Evolutionary conservation across 2,888 invertebrate genomes (phyloP), one percentile per base, ranked within the genome.

Genomic region (Cybosia mesomella): DNA sequence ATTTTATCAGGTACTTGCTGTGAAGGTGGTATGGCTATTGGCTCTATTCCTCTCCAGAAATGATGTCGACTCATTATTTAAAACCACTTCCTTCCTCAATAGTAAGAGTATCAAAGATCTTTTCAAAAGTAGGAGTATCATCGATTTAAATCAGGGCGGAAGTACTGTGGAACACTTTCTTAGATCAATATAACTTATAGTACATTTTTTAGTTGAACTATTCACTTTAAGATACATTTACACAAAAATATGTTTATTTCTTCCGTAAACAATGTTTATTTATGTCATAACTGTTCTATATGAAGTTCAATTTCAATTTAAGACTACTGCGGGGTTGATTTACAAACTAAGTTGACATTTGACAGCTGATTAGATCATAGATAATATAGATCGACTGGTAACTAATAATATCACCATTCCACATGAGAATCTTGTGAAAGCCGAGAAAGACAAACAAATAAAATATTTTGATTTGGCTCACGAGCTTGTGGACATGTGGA

Each of bases 21-120:
- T 28, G 89, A 84, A 57, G 89, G 78, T 58, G 86, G 80, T 75
- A 93, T 84, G 66, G 84, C 88, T 77, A 94, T 83, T 69, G 89
- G 88, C 73, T 88, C 89, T 75, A 94, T 83, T 82, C 95, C 95
- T 86, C 84, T 90, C 95, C 95, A 95, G 85, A 95, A 95, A 76
- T 92, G 92, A 83, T 95, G 94, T 75, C 90, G 92, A 93, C 89
- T 94, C 95, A 95, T 95, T 89, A 88, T 92, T 91, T 81, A 77
- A 58, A 70, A 80, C 82, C 74, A 85, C 75, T 87, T 85, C 77
- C 80, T 82, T 80, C 74, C 70, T 81, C 75, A 71, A 74, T 67
- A 83, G 82, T 83, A 85, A 80, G 81, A 83, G 83, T 83, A 82
- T 77, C 81, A 84, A 80, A 80, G 80, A 83, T 82, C 18, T 58